Evolutionary conservation across 2,113 vertebrate species (phyloP).

Genomic region (Nycticryphes semicollaris): DNA sequence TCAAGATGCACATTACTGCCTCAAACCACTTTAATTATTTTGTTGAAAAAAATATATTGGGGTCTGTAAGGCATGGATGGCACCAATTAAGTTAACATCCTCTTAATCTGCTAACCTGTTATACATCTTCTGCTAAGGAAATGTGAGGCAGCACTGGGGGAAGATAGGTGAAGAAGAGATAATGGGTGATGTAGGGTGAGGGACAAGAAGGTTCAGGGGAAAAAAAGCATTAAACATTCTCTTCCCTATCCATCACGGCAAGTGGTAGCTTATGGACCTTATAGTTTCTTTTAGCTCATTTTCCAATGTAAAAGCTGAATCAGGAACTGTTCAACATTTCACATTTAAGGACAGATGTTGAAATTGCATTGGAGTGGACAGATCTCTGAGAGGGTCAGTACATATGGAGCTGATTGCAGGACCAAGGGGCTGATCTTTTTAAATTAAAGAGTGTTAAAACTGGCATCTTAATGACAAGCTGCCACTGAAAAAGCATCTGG

Average conservation of each 20-base stretch:
- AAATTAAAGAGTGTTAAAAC: slow-evolving; percentile 48
- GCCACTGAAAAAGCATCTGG: slow-evolving; percentile 44
- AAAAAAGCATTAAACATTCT: background rate
- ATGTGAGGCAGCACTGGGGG: background rate
- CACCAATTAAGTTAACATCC: background rate
- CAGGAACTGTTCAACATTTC: background rate
- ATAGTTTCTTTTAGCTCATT: background rate
- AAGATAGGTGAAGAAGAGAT: background rate
- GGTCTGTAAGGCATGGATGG: background rate
- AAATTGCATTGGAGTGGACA: slow-evolving; percentile 8
- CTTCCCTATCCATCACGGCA: background rate
- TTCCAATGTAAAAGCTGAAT: slow-evolving; percentile 6
- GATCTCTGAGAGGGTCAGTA: slow-evolving; percentile 40
- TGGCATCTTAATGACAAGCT: slow-evolving; percentile 55
- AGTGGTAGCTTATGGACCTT: background rate
- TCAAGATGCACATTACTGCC: background rate
- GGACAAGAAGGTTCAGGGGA: background rate
- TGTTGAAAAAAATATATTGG: background rate
- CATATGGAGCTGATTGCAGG: slow-evolving; percentile 11
- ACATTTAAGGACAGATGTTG: background rate
- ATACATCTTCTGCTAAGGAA: background rate
- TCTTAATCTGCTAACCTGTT: background rate
- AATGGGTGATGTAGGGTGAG: background rate
- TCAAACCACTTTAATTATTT: background rate
- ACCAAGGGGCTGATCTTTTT: slow-evolving; percentile 35